Base-by-base conservation (phyloP, 2,797 vertebrate species). In the Ceyx erithaca region DNA sequence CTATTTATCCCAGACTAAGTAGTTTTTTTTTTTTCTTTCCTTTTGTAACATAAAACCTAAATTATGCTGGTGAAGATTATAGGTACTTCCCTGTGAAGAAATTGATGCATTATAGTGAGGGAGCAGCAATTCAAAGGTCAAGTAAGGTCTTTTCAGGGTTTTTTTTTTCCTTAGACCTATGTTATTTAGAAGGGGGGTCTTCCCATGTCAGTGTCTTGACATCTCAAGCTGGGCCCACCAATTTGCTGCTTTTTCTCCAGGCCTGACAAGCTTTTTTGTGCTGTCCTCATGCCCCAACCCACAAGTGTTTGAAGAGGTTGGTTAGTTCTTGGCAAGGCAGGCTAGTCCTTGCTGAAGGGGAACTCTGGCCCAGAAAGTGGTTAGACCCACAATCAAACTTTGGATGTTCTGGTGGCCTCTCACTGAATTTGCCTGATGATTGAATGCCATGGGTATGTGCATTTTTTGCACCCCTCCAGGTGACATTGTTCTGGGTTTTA, bases 401-500 rank as follows among this genome's bases (percentile, higher is more conserved):
- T 0, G 4, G 33, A 25, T 66, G 25, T 87, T 89, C 41, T 66
- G 41, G 15, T 92, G 45, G 51, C 77, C 40, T 77, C 78, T 83
- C 0, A 0, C 72, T 71, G 1, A 46, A 41, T 21, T 15, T 71
- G 78, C 73, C 46, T 4, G 33, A 51, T 95, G 96, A 96, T 72
- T 69, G 94, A 88, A 94, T 92, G 21, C 35, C 64, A 40, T 63
- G 84, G 73, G 61, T 49, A 84, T 83, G 92, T 8, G 2, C 69
- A 33, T 84, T 75, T 91, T 87, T 92, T 75, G 83, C 45, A 79
- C 86, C 72, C 86, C 82, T 91, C 8, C 16, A 26, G 87, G 89
- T 89, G 76, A 68, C 75, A 62, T 77, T 69, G 88, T 85, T 96
- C 92, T 92, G 92, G 88, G 77, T 96, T 96, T 95, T 83, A 31